Evolutionary conservation across 2,888 invertebrate genomes (phyloP).

Genomic region (Malthinus seriepunctatus): DNA sequence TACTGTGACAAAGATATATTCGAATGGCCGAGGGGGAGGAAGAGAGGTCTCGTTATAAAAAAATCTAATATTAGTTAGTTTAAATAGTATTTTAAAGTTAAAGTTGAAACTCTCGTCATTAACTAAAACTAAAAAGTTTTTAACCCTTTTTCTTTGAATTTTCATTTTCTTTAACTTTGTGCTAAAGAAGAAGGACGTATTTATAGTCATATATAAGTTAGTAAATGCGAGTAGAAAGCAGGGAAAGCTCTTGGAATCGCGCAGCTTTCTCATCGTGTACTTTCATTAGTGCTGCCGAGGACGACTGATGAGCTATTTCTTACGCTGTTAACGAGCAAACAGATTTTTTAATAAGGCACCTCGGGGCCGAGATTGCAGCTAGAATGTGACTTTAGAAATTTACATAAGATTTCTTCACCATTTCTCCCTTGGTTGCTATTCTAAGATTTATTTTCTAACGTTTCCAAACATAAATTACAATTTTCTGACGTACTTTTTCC

Average conservation of each 20-base stretch:
- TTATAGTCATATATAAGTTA: conserved; percentile 22
- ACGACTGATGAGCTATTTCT: conserved; percentile 41
- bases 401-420: conserved; percentile 36
- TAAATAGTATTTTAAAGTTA: too few relatives aligned
- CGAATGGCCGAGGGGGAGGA: too few relatives aligned
- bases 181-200: conserved; percentile 8
- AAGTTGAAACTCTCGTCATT: too few relatives aligned
- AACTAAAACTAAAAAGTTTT: conserved; percentile 12
- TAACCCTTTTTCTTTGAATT: conserved; percentile 27
- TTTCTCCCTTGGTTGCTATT: conserved; percentile 14
- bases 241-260: conserved; percentile 35
- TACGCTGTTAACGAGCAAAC: conserved; percentile 44
- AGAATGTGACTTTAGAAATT: conserved; percentile 41
- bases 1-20: neutral
- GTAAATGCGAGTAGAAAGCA: conserved; percentile 29
- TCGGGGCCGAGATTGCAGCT: conserved; percentile 35
- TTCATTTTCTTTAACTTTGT: conserved; percentile 17
- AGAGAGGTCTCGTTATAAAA: neutral
- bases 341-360: conserved; percentile 45
- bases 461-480: conserved; percentile 5
- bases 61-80: conserved; percentile 1
- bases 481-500: neutral
- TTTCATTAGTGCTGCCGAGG: conserved; percentile 41
- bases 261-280: conserved; percentile 36
- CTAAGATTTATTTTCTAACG: conserved; percentile 15